Conservation (phyloP, 2,113 vertebrate genomes). For the Empidonax alnorum region DNA sequence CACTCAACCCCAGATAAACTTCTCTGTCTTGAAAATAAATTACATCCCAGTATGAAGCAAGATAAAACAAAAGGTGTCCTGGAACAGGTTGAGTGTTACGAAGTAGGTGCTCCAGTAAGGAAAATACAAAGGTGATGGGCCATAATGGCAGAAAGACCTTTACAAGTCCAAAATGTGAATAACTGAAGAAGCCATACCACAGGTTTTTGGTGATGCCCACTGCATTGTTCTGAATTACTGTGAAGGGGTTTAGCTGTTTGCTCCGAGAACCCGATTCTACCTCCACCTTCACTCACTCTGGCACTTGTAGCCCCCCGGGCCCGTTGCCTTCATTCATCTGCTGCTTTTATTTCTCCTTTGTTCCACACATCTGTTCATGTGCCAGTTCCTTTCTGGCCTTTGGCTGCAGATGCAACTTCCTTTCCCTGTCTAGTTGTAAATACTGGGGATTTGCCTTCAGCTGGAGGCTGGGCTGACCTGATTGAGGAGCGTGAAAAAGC, state of each 20-base stretch:
- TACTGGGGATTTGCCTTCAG: neutral
- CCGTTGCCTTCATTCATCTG: neutral
- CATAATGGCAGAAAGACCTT: neutral
- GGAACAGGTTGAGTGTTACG: neutral
- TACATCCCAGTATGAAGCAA: neutral
- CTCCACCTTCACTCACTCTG: neutral
- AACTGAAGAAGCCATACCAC: neutral
- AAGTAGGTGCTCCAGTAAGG: neutral
- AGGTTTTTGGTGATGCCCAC: neutral
- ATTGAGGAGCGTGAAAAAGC: neutral
- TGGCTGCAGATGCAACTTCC: constrained; percentile 3
- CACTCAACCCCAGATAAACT: constrained; percentile 12
- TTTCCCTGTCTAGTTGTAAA: neutral
- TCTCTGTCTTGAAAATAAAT: neutral
- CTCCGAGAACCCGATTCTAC: neutral
- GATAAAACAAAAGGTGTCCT: neutral
- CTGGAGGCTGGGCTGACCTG: neutral
- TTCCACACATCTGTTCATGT: neutral
- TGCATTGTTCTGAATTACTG: neutral
- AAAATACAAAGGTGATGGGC: neutral
- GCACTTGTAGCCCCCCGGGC: neutral
- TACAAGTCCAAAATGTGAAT: neutral
- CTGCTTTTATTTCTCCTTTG: neutral
- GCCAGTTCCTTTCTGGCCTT: constrained; percentile 3
- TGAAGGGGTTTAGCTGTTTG: neutral